These are phyloP conservation scores for Rugalucina vietnamica DNA, from an alignment of 2,888 invertebrate species.

Conservation along the genomic window DNA sequence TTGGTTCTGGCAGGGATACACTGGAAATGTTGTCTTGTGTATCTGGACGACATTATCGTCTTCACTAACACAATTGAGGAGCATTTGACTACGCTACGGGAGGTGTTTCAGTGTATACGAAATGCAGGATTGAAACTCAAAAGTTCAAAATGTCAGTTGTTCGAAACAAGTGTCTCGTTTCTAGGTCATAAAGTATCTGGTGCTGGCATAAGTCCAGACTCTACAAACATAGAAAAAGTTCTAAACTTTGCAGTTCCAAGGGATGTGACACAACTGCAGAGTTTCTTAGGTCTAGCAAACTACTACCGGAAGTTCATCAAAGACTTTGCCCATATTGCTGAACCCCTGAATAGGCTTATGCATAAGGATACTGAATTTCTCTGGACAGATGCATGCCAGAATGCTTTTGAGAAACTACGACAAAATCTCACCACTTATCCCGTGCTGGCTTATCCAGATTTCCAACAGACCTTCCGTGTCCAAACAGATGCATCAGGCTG, in stretches of 20 bases:
- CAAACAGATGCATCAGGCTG: not conserved
- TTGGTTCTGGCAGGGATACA: slow-evolving; percentile 31
- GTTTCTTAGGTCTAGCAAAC: slow-evolving; percentile 23
- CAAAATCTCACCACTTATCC: not conserved
- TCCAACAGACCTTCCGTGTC: not conserved
- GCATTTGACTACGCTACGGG: slow-evolving; percentile 18
- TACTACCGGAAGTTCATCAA: not conserved
- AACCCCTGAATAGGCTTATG: not conserved
- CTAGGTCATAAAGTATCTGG: slow-evolving; percentile 31
- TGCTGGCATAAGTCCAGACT: slow-evolving; percentile 34
- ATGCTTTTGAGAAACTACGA: not conserved
- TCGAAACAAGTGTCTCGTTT: slow-evolving; percentile 3
- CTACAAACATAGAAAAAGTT: slow-evolving; percentile 22
- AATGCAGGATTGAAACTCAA: not conserved
- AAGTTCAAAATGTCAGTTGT: not conserved
- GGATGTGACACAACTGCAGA: slow-evolving; percentile 34
- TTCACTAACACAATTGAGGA: slow-evolving; percentile 27
- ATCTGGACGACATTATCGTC: slow-evolving; percentile 46
- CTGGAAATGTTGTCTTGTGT: slow-evolving; percentile 32
- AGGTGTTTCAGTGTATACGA: not conserved
- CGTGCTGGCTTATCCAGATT: not conserved
- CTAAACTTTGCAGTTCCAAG: slow-evolving; percentile 31
- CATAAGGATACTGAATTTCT: not conserved
- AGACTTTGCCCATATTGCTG: not conserved
- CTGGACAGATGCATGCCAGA: not conserved